Evolutionary conservation across 1,140 invertebrate genomes (phyloP).

Genomic region (Hylyphantes graminicola): DNA sequence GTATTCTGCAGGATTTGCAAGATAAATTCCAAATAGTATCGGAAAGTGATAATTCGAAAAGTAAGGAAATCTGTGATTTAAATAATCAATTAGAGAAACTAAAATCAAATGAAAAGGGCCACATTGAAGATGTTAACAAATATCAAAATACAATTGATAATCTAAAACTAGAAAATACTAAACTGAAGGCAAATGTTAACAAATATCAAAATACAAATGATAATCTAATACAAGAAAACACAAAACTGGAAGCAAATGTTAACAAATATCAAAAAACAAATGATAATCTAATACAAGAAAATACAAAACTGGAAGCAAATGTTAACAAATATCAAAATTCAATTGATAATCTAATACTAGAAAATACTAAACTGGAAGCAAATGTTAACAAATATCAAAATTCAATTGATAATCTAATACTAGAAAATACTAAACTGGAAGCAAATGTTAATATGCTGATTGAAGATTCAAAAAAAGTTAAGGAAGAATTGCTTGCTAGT

Average conservation of each 20-base stretch:
- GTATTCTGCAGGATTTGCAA: constrained; percentile 22
- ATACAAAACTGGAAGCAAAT: neutral
- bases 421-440: too few relatives aligned
- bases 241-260: too few relatives aligned
- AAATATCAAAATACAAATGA: neutral
- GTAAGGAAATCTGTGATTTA: neutral
- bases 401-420: too few relatives aligned
- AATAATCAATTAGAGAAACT: neutral
- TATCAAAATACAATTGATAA: too few relatives aligned
- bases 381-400: too few relatives aligned
- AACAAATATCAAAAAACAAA: neutral
- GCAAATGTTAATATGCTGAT: neutral
- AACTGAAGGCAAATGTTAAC: too few relatives aligned
- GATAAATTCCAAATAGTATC: neutral
- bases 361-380: too few relatives aligned
- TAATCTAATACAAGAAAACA: too few relatives aligned
- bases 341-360: too few relatives aligned
- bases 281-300: too few relatives aligned
- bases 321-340: neutral
- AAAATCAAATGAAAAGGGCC: neutral
- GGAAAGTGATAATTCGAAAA: neutral
- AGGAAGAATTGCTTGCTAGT: constrained; percentile 56
- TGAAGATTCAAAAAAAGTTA: neutral
- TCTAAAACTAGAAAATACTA: too few relatives aligned
- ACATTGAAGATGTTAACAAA: constrained; percentile 2